A percentile compares a stretch with the other conserved stretches of the same genome.
These are phyloP conservation scores for Allacma fusca DNA, from an alignment of 2,888 invertebrate genomes.

Conservation along the genomic window DNA sequence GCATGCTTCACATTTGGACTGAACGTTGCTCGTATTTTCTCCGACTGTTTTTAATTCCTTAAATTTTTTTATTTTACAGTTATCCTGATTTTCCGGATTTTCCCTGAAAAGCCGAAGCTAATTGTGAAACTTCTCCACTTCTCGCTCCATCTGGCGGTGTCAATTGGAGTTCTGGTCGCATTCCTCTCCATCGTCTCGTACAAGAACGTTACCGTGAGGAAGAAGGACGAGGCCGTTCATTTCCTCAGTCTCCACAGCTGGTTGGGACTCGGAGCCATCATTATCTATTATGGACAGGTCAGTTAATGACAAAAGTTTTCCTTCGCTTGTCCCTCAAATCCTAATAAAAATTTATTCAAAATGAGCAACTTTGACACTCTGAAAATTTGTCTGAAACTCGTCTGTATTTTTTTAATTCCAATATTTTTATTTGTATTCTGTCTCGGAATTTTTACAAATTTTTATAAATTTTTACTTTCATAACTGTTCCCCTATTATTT, in stretches of 20 bases:
- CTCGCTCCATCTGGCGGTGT: constrained; percentile 54
- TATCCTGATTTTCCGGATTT: constrained; percentile 55
- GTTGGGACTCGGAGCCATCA: constrained; percentile 58
- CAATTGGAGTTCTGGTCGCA: constrained; percentile 46
- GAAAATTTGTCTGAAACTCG: too few relatives aligned
- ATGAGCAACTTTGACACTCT: not conserved
- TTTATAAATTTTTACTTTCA: too few relatives aligned
- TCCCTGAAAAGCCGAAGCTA: constrained; percentile 57
- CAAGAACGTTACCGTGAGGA: constrained; percentile 26
- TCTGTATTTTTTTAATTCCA: too few relatives aligned
- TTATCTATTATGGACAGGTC: constrained; percentile 59
- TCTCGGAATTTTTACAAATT: too few relatives aligned
- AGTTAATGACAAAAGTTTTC: not conserved
- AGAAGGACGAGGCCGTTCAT: constrained; percentile 49
- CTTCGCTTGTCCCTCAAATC: not conserved
- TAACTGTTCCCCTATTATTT: too few relatives aligned
- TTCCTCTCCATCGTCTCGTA: constrained; percentile 33
- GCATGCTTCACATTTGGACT: too few relatives aligned
- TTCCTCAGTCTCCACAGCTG: constrained; percentile 59
- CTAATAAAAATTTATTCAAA: not conserved
- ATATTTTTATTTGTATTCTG: too few relatives aligned
- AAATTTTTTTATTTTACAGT: constrained; percentile 42
- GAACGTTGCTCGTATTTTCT: too few relatives aligned
- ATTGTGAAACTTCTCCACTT: constrained; percentile 59
- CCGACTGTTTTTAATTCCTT: too few relatives aligned